These are phyloP conservation scores for Phaethornis superciliosus DNA, from an alignment of 2,113 vertebrate species.

Conservation along the genomic window DNA sequence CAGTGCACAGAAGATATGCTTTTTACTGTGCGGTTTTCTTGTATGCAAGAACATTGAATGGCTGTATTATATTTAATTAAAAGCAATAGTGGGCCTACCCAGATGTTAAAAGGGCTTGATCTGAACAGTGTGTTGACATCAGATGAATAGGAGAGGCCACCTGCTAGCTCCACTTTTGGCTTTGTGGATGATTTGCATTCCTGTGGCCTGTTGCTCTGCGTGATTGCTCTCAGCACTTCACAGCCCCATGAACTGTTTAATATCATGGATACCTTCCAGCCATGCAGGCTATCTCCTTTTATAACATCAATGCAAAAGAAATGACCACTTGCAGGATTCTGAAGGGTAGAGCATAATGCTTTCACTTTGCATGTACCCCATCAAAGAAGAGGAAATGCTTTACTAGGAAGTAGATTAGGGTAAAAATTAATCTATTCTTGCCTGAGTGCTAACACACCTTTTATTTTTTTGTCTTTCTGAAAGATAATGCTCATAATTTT, in stretches of 20 bases:
- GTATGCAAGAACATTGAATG: conserved; percentile 77
- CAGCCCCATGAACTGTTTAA: conserved; percentile 89
- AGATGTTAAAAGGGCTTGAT: conserved; percentile 85
- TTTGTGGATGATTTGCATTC: conserved; percentile 91
- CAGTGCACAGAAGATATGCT: conserved; percentile 76
- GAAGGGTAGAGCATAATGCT: conserved; percentile 66
- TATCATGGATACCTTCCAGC: conserved; percentile 85
- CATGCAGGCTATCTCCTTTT: conserved; percentile 77
- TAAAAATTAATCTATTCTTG: conserved; percentile 82
- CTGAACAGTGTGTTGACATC: conserved; percentile 86
- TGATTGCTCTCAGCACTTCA: conserved; percentile 89
- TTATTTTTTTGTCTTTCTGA: conserved; percentile 1
- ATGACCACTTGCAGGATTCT: conserved; percentile 46
- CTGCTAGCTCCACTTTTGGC: conserved; percentile 91
- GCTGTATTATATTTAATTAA: conserved; percentile 90
- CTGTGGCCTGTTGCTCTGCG: conserved; percentile 91
- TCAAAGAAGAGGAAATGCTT: conserved; percentile 71
- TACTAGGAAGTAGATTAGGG: conserved; percentile 61
- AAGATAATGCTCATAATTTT: conserved; percentile 37
- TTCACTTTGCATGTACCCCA: conserved; percentile 70
- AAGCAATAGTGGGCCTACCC: conserved; percentile 83
- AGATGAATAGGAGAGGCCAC: conserved; percentile 90
- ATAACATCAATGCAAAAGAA: conserved; percentile 70
- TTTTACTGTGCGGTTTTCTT: conserved; percentile 76
- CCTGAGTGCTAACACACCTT: conserved; percentile 59